phyloP scores from a whole-genome alignment of 1,140 invertebrate species.

The Lepidostoma basale region DNA sequence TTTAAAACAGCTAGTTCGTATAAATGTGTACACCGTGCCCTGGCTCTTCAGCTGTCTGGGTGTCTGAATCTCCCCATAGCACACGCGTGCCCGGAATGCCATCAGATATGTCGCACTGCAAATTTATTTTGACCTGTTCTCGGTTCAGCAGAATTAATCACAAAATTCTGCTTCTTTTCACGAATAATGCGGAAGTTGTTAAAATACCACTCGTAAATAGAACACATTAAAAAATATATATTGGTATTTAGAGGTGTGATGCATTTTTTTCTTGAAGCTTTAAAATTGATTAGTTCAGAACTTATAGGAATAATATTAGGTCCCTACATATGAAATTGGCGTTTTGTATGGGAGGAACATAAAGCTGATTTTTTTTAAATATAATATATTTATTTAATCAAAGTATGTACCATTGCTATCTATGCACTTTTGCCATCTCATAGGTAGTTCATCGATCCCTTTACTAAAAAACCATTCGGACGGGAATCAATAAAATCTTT shows the following conservation, averaged over 20 bases:
- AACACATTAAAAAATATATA: neutral
- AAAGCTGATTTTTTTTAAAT: no score
- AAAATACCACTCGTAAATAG: conserved; percentile 8
- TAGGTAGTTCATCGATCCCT: no score
- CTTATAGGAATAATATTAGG: neutral
- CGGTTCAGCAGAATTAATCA: conserved; percentile 1
- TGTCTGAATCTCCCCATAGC: no score
- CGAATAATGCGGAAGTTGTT: conserved; percentile 1
- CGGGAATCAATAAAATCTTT: no score
- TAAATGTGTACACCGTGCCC: no score
- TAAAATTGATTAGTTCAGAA: neutral
- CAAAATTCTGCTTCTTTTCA: neutral
- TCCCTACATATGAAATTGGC: neutral
- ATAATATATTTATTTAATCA: no score
- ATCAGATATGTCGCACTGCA: conserved; percentile 12
- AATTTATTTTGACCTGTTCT: conserved; percentile 5
- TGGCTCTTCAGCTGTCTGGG: no score
- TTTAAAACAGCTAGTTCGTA: no score
- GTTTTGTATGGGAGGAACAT: neutral
- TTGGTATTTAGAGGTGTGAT: neutral
- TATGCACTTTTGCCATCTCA: no score
- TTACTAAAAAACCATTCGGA: no score
- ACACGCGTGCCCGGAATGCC: neutral
- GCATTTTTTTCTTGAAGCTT: neutral
- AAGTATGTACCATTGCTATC: no score